phyloP scores from a whole-genome alignment of 2,113 vertebrate genomes.

The Istiophorus platypterus region DNA sequence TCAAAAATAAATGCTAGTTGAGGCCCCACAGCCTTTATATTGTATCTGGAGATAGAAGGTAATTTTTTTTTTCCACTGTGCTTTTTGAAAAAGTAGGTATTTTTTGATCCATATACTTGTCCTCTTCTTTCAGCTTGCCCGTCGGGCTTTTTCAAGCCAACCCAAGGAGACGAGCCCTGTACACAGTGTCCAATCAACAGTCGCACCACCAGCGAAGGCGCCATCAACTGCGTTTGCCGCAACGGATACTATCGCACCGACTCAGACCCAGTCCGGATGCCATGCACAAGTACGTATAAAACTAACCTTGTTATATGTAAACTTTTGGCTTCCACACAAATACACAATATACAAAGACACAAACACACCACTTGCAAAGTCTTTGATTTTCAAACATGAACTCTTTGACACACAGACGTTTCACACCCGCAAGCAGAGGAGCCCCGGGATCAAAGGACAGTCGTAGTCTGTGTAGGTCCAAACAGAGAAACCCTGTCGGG shows the following conservation, averaged over 20 bases:
- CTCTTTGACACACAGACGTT: conserved; percentile 49
- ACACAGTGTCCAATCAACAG: conserved; percentile 96
- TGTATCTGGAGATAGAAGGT: background rate
- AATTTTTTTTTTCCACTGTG: background rate
- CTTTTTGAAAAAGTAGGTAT: background rate
- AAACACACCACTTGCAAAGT: conserved; percentile 16
- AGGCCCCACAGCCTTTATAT: background rate
- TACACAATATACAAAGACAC: conserved; percentile 3
- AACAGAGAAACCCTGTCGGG: conserved; percentile 74
- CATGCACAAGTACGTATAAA: conserved; percentile 92
- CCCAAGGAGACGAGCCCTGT: conserved; percentile 93
- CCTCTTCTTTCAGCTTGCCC: conserved; percentile 87
- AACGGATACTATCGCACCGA: conserved; percentile 95
- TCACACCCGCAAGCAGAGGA: conserved; percentile 57
- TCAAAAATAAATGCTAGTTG: background rate
- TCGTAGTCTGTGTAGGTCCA: conserved; percentile 53
- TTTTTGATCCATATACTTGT: background rate
- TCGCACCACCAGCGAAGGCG: conserved; percentile 94
- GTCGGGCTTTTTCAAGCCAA: conserved; percentile 92
- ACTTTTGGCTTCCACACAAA: conserved; percentile 14
- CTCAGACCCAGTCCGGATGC: conserved; percentile 94
- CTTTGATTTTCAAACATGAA: conserved; percentile 60
- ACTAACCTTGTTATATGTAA: background rate
- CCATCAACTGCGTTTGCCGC: conserved; percentile 94
- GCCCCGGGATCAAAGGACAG: conserved; percentile 68